A percentile compares a stretch with the other conserved stretches of the same genome.
Evolutionary conservation across 2,888 invertebrate species (phyloP).

Genomic region (Polietes domitor): DNA sequence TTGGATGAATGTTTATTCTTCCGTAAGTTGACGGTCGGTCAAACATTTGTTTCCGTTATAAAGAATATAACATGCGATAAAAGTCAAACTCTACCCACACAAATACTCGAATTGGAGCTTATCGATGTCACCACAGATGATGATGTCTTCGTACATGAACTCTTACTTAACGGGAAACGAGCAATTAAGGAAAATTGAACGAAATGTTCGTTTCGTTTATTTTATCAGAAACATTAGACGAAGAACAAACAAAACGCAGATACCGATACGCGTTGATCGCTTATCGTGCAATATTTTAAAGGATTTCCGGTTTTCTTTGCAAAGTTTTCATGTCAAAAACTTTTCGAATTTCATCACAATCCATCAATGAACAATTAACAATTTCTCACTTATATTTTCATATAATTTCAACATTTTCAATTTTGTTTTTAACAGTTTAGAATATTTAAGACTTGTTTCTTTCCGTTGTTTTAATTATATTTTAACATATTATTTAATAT

Average conservation of each 20-base stretch:
- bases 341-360: conserved; percentile 53
- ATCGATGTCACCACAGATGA: conserved; percentile 87
- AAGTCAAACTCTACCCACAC: conserved; percentile 84
- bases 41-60: conserved; percentile 87
- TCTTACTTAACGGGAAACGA: conserved; percentile 85
- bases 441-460: conserved; percentile 3
- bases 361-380: conserved; percentile 48
- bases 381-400: conserved; percentile 14
- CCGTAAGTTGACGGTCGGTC: conserved; percentile 86
- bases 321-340: conserved; percentile 28
- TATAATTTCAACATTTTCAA: not conserved
- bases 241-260: not conserved
- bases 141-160: conserved; percentile 86
- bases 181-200: conserved; percentile 76
- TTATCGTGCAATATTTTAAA: conserved; percentile 25
- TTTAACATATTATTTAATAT: conserved; percentile 26
- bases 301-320: not conserved
- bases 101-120: conserved; percentile 85
- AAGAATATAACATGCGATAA: conserved; percentile 84
- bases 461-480: conserved; percentile 3
- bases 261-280: conserved; percentile 37
- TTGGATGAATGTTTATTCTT: conserved; percentile 87
- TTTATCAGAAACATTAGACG: not conserved
- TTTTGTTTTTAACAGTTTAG: conserved; percentile 10
- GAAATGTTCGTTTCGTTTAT: not conserved